Evolutionary conservation across 2,888 invertebrate genomes (phyloP), one percentile per base, ranked within the genome.

Genomic region (Sisyra nigra): DNA sequence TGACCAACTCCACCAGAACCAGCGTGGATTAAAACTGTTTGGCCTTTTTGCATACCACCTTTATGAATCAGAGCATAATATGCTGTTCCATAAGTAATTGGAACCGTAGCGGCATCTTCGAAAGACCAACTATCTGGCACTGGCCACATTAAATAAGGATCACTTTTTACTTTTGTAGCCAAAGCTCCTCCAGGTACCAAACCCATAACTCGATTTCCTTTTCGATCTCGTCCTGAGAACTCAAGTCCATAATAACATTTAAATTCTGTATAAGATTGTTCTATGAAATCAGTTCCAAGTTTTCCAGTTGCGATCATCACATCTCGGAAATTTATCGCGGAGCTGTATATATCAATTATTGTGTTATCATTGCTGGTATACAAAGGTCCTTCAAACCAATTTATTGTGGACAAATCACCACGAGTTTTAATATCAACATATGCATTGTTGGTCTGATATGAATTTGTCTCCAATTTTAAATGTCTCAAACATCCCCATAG

Each of bases 301-400:
- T 88, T 88, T 2, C 92, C 93, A 1, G 86, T 88, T 0, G 92
- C 86, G 2, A 87, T 68, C 93, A 94, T 93, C 1, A 94, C 68
- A 60, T 94, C 94, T 54, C 88, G 77, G 75, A 93, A 93, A 64
- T 94, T 94, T n/a, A 94, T 59, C 0, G 91, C 74, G 0, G 86
- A 65, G 55, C 81, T 87, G 53, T 77, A 71, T 1, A 85, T 72
- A 58, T 72, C 56, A 1, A 71, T 3, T 17, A 37, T 6, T 10
- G 11, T 38, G 3, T 52, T 18, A 18, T n/a, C 15, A 5, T 15
- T 17, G 7, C 24, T 24, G 3, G 9, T 2, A 2, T 5, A 11
- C 3, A 71, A 53, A 0, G 70, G 66, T 1, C 83, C 83, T 60
- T 92, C 79, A 5, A 91, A 61, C 89, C 89, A 91, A 10, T 64